These are phyloP conservation scores for Hofmannophila pseudospretella DNA, from an alignment of 2,888 invertebrate genomes.

Conservation along the genomic window DNA sequence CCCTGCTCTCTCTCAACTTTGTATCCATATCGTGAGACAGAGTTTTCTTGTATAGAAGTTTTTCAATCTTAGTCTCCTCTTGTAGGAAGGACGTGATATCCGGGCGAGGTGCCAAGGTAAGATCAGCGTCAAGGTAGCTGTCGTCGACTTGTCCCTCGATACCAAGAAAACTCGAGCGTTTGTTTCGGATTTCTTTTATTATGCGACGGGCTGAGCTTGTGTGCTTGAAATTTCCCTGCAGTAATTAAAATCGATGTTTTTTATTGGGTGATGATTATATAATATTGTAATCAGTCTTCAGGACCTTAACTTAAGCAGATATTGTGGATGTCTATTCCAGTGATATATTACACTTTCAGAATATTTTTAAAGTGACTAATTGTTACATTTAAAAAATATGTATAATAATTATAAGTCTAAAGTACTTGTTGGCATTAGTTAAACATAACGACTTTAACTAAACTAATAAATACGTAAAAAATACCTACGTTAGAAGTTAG, in stretches of 20 bases:
- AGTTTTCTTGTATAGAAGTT: slow-evolving; percentile 85
- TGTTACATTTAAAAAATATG: too few species aligned
- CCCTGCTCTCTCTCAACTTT: slow-evolving; percentile 81
- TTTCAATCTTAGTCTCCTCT: slow-evolving; percentile 86
- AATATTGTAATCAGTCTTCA: too few species aligned
- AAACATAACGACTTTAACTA: too few species aligned
- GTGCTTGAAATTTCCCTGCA: slow-evolving; percentile 81
- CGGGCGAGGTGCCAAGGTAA: slow-evolving; percentile 84
- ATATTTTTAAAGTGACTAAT: too few species aligned
- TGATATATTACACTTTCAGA: too few species aligned
- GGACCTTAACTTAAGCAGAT: too few species aligned
- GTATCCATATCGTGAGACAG: slow-evolving; percentile 84
- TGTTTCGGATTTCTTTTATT: slow-evolving; percentile 89
- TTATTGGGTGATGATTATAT: too few species aligned
- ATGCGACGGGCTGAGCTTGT: slow-evolving; percentile 90
- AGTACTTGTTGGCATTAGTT: too few species aligned
- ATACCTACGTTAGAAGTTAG: too few species aligned
- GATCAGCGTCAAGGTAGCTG: slow-evolving; percentile 82
- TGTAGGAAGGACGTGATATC: slow-evolving; percentile 89
- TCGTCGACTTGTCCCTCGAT: slow-evolving; percentile 86
- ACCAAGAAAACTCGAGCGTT: slow-evolving; percentile 91
- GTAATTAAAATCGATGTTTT: slow-evolving; percentile 4
- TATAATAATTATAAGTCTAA: too few species aligned
- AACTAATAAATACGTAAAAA: too few species aligned
- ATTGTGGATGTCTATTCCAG: too few species aligned